These are phyloP conservation scores for Lepidurus arcticus DNA, from an alignment of 1,140 invertebrate genomes.

Conservation along the genomic window DNA sequence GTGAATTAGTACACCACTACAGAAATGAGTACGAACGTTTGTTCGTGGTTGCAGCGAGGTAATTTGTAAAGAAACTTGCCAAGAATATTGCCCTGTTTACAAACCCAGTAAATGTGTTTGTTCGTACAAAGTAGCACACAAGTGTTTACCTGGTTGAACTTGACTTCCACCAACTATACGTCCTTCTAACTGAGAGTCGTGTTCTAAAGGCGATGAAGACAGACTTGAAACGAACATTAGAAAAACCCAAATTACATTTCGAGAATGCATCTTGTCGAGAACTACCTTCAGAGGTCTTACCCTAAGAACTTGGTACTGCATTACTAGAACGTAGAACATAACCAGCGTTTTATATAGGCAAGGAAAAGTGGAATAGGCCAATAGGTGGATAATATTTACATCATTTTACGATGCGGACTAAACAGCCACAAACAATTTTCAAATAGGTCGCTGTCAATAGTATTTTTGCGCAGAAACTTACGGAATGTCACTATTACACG, in stretches of 20 bases:
- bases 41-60: not conserved
- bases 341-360: no score
- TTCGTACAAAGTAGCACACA: not conserved
- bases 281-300: no score
- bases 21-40: not conserved
- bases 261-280: no score
- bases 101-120: not conserved
- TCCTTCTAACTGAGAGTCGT: not conserved
- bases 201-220: not conserved
- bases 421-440: not conserved
- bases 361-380: not conserved
- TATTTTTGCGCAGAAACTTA: not conserved
- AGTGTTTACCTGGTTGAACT: not conserved
- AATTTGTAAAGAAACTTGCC: conserved; percentile 8
- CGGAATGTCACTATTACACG: not conserved
- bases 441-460: not conserved
- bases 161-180: not conserved
- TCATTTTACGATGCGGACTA: not conserved
- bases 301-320: no score
- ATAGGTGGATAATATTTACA: not conserved
- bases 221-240: not conserved
- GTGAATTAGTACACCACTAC: not conserved
- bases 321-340: no score
- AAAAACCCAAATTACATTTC: not conserved
- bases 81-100: not conserved